Evolutionary conservation across 2,888 invertebrate species (phyloP).

Genomic region (Andrena haemorrhoa): DNA sequence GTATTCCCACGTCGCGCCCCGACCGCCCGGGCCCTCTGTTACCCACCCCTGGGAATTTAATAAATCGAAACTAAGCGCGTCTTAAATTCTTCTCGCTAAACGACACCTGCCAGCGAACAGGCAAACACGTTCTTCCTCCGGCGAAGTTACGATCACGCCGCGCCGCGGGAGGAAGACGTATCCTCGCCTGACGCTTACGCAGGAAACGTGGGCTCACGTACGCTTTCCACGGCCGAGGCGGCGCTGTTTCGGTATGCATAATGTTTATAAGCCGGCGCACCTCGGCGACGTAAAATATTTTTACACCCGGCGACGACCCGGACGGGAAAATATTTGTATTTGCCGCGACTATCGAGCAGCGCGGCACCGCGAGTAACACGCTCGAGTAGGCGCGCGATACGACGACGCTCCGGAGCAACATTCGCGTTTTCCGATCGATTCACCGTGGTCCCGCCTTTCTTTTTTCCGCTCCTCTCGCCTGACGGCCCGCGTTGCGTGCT

Average conservation of each 20-base stretch:
- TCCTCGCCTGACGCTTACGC: constrained; percentile 43
- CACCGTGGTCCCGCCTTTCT: not conserved
- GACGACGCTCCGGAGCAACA: constrained; percentile 8
- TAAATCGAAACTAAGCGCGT: constrained; percentile 33
- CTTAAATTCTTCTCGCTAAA: constrained; percentile 16
- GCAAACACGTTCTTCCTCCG: not conserved
- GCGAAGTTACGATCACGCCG: constrained; percentile 29
- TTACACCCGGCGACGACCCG: constrained; percentile 32
- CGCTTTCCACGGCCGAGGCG: constrained; percentile 17
- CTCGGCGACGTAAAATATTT: constrained; percentile 62
- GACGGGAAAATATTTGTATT: constrained; percentile 53
- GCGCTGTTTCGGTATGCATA: constrained; percentile 45
- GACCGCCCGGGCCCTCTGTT: not conserved
- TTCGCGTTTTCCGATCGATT: constrained; percentile 52
- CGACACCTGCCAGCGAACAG: not conserved
- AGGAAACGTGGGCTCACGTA: constrained; percentile 56
- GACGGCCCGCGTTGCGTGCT: not conserved
- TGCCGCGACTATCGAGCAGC: constrained; percentile 17
- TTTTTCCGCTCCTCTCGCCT: not conserved
- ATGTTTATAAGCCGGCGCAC: constrained; percentile 55
- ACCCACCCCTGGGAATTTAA: constrained; percentile 8
- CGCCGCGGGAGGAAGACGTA: constrained; percentile 24
- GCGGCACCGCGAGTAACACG: constrained; percentile 51
- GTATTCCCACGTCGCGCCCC: constrained; percentile 3
- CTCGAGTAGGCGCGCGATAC: constrained; percentile 23